phyloP scores from a whole-genome alignment of 2,888 invertebrate species.

The Molanna angustata region DNA sequence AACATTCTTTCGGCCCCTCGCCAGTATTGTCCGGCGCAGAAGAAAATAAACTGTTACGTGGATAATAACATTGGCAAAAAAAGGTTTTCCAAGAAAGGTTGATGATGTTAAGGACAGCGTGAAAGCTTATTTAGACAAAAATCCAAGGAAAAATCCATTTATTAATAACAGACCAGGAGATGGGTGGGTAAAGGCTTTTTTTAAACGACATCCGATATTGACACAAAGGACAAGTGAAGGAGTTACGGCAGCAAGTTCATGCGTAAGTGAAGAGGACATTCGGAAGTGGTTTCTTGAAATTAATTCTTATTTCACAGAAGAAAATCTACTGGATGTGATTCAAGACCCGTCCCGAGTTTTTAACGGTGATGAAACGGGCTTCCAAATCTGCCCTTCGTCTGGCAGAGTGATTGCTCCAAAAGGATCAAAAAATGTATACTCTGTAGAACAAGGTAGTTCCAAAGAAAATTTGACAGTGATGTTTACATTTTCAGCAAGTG shows the following conservation, averaged over 20 bases:
- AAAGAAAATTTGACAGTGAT: conserved; percentile 10
- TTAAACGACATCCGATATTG: conserved; percentile 4
- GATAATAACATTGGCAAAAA: background rate
- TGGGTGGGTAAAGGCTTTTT: background rate
- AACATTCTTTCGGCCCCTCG: background rate
- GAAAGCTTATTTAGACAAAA: background rate
- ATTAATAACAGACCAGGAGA: background rate
- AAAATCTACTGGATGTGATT: conserved; percentile 2
- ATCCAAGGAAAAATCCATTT: background rate
- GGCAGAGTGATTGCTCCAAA: conserved; percentile 3
- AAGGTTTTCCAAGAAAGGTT: background rate
- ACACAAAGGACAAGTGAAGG: conserved; percentile 3
- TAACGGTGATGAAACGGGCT: conserved; percentile 12
- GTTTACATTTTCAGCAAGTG: conserved; percentile 9
- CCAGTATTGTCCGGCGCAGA: background rate
- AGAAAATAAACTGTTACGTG: background rate
- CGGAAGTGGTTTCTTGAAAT: conserved; percentile 2
- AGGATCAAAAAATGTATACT: conserved; percentile 9
- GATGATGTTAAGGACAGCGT: background rate
- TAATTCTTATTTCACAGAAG: background rate
- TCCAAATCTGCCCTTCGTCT: conserved; percentile 2
- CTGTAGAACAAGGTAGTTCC: background rate
- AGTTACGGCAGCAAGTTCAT: conserved; percentile 2
- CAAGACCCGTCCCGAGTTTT: conserved; percentile 1
- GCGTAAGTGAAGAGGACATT: conserved; percentile 4